Conservation (phyloP, 2,888 invertebrate species). For the Polymixis lichenea region DNA sequence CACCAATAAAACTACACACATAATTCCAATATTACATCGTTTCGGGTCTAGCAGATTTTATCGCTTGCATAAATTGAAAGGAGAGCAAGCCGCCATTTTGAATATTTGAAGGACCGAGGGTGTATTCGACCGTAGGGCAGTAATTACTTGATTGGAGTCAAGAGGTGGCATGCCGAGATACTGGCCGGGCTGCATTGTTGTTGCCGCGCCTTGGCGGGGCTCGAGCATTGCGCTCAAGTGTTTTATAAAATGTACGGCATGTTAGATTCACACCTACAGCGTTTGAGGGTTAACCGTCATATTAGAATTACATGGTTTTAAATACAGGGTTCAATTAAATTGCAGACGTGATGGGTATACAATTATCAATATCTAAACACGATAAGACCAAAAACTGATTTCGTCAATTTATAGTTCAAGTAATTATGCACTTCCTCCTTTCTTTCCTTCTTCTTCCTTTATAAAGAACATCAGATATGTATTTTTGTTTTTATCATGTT, state of each 20-base stretch:
- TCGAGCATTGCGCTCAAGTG: constrained; percentile 77
- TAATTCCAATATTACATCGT: constrained; percentile 21
- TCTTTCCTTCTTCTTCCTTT: background rate
- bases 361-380: background rate
- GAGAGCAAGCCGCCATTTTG: constrained; percentile 86
- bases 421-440: too few relatives aligned
- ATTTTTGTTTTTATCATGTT: background rate
- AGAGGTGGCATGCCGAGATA: constrained; percentile 89
- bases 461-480: background rate
- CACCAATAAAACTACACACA: constrained; percentile 43
- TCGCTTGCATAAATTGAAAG: constrained; percentile 81
- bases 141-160: constrained; percentile 90
- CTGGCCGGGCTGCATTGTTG: constrained; percentile 82
- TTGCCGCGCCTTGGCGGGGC: constrained; percentile 75
- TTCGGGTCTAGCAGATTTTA: constrained; percentile 75
- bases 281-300: constrained; percentile 86
- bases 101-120: constrained; percentile 85
- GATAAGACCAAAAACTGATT: background rate
- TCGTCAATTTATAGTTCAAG: background rate
- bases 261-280: constrained; percentile 85
- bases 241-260: constrained; percentile 82
- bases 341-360: background rate
- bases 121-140: constrained; percentile 88
- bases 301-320: constrained; percentile 19
- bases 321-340: background rate